Percentiles rank a stretch among this genome's conserved stretches.
phyloP scores from a whole-genome alignment of 2,113 vertebrate species.

The Sinocyclocheilus maitianheensis region DNA sequence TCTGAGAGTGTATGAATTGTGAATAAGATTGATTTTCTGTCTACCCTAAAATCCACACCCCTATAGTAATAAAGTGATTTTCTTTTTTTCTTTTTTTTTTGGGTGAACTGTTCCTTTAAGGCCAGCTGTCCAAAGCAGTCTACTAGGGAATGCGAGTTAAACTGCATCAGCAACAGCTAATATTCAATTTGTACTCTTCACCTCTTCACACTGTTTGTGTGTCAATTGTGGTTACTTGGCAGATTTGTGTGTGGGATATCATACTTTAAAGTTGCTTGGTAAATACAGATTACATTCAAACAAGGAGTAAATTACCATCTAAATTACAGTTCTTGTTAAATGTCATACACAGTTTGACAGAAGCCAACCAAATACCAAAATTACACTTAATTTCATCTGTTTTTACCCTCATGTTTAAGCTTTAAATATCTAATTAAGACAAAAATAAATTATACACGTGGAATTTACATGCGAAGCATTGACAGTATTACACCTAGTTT shows the following conservation, averaged over 20 bases:
- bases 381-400: neutral
- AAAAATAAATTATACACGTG: neutral
- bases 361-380: neutral
- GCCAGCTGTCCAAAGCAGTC: neutral
- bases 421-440: neutral
- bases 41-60: too few relatives aligned
- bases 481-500: neutral
- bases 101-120: neutral
- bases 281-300: constrained; percentile 16
- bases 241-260: neutral
- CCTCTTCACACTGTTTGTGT: neutral
- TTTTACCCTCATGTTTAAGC: neutral
- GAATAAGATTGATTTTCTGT: too few relatives aligned
- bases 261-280: neutral
- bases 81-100: neutral
- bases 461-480: neutral
- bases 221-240: neutral
- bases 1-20: too few relatives aligned
- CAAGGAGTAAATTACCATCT: neutral
- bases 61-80: neutral
- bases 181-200: neutral
- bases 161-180: neutral
- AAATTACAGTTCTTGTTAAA: neutral
- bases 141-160: neutral
- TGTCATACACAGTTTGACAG: constrained; percentile 3